Evolutionary conservation across 1,140 invertebrate species (phyloP), one percentile per base, ranked within the genome.

Genomic region (Zaprionus africanus): DNA sequence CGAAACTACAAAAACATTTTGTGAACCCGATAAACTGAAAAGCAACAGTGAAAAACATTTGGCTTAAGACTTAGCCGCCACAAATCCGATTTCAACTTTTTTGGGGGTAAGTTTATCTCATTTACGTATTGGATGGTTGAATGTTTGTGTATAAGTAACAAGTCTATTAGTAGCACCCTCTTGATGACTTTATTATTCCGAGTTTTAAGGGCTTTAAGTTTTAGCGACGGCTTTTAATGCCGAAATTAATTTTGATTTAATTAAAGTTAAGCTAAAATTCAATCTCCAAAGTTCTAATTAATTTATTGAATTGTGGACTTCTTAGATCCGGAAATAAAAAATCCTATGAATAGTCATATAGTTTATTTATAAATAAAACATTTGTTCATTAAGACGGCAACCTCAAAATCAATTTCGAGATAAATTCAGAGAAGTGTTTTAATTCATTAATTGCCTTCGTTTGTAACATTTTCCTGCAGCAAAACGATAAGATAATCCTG

Each of bases 261-360:
- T n/a, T 4, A 28, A 22, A 41, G 38, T 13, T 49, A 9, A 13
- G 19, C 7, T 22, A 11, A 36, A 54, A 15, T 57, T 57, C 6
- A 22, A 31, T 58, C 13, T 11, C 1, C 28, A 59, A 87, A 78
- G 34, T 72, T 87, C 67, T 76, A 78, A 88, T 75, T 78, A 67
- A 12, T 28, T 69, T 49, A 76, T 69, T 85, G 76, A 81, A 78
- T 83, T 81, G 78, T 63, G 75, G 56, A 46, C 49, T 46, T 43
- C 26, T 4, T 36, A 31, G 38, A 41, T 65, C 11, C n/a, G n/a
- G n/a, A 5, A 77, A 64, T 34, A 36, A 12, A 13, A n/a, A 51
- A 31, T 31, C n/a, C 53, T 28, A 51, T 54, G 12, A 72, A 49
- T 56, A 58, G 41, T 22, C 24, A 34, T 11, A 34, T 1, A 34